Percentiles rank a stretch among this genome's conserved stretches.
phyloP scores from a whole-genome alignment of 2,888 invertebrate species.

The Trissoscelio sp. region DNA sequence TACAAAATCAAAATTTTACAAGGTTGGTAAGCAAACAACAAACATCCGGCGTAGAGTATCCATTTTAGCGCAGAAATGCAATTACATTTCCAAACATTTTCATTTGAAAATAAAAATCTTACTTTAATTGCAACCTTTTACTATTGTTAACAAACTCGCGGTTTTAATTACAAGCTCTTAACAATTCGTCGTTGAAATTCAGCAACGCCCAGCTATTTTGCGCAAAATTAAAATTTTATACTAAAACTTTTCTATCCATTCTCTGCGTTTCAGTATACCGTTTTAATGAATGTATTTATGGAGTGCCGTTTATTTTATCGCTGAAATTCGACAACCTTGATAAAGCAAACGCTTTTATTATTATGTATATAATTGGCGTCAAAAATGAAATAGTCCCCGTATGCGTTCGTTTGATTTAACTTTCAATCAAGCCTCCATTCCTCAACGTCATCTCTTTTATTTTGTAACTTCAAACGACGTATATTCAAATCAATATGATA shows the following conservation, averaged over 20 bases:
- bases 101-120: conserved; percentile 9
- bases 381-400: conserved; percentile 28
- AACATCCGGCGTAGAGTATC: too few relatives aligned
- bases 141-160: conserved; percentile 23
- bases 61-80: background rate
- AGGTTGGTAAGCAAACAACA: too few relatives aligned
- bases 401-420: conserved; percentile 15
- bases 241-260: background rate
- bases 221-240: conserved; percentile 19
- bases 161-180: conserved; percentile 20
- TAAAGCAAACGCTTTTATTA: conserved; percentile 18
- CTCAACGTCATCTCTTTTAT: conserved; percentile 13
- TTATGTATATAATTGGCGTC: background rate
- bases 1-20: too few relatives aligned
- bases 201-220: conserved; percentile 2
- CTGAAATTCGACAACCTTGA: conserved; percentile 38
- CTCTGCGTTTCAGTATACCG: background rate
- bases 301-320: background rate
- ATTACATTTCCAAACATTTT: conserved; percentile 14
- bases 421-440: too few relatives aligned
- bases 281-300: conserved; percentile 19
- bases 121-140: background rate
- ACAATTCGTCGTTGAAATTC: conserved; percentile 26
- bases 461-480: too few relatives aligned
- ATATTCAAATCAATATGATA: too few relatives aligned